A percentile compares a stretch with the other conserved stretches of the same genome.
These are phyloP conservation scores for Luperina nickerlii DNA, from an alignment of 2,888 invertebrate genomes.

Conservation along the genomic window DNA sequence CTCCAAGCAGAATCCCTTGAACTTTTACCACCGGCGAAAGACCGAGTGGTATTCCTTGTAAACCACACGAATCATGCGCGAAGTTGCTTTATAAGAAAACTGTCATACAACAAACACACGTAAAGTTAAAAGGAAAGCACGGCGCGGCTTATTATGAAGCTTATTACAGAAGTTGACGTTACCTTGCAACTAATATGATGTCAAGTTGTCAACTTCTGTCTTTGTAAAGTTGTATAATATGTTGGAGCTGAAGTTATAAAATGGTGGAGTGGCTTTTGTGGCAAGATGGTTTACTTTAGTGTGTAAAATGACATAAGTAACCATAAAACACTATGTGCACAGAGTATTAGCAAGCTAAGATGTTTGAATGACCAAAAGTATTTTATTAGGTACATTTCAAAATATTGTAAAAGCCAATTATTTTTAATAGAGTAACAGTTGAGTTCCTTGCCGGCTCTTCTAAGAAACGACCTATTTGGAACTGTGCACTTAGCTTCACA, in stretches of 20 bases:
- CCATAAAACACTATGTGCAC: constrained; percentile 9
- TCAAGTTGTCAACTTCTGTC: constrained; percentile 32
- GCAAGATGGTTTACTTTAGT: constrained; percentile 7
- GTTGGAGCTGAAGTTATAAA: constrained; percentile 12
- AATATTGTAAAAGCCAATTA: not conserved
- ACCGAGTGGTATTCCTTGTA: constrained; percentile 7
- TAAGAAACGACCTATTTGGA: not conserved
- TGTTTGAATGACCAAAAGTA: not conserved
- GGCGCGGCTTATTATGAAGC: constrained; percentile 36
- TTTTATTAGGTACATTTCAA: not conserved
- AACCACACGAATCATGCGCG: not conserved
- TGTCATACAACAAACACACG: constrained; percentile 23
- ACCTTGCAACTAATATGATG: constrained; percentile 56
- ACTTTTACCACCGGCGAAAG: not conserved
- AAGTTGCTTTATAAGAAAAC: constrained; percentile 32
- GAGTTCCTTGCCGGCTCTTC: not conserved
- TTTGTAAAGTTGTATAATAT: constrained; percentile 44
- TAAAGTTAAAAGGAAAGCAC: constrained; percentile 50
- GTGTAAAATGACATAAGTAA: not conserved
- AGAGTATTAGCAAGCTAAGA: not conserved
- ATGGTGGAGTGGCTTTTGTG: constrained; percentile 10
- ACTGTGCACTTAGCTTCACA: not conserved
- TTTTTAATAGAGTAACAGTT: not conserved
- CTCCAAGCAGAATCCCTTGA: not conserved
- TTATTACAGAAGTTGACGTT: constrained; percentile 55